These are phyloP conservation scores for Papilio protenor DNA, from an alignment of 2,888 invertebrate species.

Conservation along the genomic window DNA sequence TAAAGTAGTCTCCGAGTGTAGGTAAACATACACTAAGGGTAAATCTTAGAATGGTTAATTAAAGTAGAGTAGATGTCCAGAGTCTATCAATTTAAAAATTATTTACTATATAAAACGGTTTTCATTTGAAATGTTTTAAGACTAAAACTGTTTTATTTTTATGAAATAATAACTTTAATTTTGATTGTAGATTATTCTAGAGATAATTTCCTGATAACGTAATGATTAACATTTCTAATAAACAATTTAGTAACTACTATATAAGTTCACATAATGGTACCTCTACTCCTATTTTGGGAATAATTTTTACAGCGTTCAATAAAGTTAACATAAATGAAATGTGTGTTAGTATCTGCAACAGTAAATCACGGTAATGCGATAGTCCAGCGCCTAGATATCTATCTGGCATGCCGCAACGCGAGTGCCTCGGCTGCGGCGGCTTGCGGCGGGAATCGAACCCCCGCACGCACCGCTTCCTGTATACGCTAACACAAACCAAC, in stretches of 20 bases:
- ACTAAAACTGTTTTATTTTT: background rate
- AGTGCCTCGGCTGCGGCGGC: constrained; percentile 16
- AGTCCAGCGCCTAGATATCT: constrained; percentile 31
- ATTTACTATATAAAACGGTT: background rate
- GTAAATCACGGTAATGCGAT: constrained; percentile 38
- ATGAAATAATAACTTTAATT: too few relatives aligned
- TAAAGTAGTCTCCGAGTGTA: too few relatives aligned
- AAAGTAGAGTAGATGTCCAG: too few relatives aligned
- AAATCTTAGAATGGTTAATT: too few relatives aligned
- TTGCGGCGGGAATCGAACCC: constrained; percentile 37
- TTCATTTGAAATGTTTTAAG: background rate
- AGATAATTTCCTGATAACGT: background rate
- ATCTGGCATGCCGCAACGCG: constrained; percentile 36
- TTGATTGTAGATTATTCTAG: background rate
- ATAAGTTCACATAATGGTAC: background rate
- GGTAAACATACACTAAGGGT: too few relatives aligned
- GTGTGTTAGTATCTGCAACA: background rate
- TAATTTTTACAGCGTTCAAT: background rate
- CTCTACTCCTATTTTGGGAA: background rate
- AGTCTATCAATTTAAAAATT: background rate
- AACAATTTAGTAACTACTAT: background rate
- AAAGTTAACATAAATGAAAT: background rate
- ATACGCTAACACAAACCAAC: background rate
- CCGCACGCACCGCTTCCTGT: constrained; percentile 37
- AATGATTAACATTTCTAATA: background rate